Evolutionary conservation across 2,888 invertebrate species (phyloP).

Genomic region (Hanleya hanleyi): DNA sequence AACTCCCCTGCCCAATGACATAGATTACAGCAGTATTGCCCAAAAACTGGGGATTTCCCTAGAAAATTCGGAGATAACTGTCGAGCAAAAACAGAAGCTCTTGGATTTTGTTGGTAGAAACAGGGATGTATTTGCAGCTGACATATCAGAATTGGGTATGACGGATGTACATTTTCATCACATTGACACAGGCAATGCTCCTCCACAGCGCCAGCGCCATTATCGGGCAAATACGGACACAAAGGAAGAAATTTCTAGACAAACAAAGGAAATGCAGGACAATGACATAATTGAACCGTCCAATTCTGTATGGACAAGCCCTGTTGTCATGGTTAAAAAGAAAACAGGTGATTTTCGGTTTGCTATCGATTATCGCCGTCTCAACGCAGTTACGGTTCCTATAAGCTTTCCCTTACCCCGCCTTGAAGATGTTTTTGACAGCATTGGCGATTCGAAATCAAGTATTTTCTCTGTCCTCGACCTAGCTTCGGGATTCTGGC

Average conservation of each 20-base stretch:
- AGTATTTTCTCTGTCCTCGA: constrained; percentile 27
- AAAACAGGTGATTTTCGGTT: neutral
- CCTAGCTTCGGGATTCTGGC: constrained; percentile 17
- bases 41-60: constrained; percentile 16
- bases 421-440: neutral
- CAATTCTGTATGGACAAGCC: neutral
- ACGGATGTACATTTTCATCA: neutral
- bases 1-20: neutral
- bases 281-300: neutral
- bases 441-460: neutral
- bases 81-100: neutral
- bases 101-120: neutral
- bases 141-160: neutral
- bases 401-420: neutral
- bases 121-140: neutral
- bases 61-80: constrained; percentile 5
- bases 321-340: neutral
- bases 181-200: neutral
- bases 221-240: neutral
- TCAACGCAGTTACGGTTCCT: neutral
- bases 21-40: neutral
- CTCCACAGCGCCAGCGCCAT: neutral
- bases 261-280: constrained; percentile 2
- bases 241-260: neutral
- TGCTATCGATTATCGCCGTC: neutral